These are phyloP conservation scores for Alauda arvensis DNA, from an alignment of 2,797 vertebrate species.

Conservation along the genomic window DNA sequence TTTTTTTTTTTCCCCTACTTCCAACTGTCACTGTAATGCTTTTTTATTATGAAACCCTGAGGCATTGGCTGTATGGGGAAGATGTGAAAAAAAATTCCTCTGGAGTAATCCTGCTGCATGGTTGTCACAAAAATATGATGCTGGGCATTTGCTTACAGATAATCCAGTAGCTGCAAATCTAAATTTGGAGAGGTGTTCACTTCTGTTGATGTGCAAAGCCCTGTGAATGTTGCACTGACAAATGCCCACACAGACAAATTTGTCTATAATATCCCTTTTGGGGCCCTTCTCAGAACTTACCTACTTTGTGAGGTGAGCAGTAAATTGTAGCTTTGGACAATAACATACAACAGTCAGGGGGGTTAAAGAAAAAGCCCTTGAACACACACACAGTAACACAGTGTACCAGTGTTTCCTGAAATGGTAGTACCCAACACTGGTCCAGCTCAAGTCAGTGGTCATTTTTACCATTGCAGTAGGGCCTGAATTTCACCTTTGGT, in stretches of 20 bases:
- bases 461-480: background rate
- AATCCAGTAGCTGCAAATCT: background rate
- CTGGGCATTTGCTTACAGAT: background rate
- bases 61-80: background rate
- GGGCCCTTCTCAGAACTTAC: background rate
- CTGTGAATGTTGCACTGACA: background rate
- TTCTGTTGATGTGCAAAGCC: background rate
- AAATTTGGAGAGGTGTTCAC: background rate
- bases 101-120: background rate
- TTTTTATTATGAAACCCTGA: background rate
- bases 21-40: background rate
- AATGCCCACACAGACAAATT: background rate
- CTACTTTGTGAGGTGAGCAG: background rate
- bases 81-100: background rate
- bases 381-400: background rate
- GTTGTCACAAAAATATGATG: background rate
- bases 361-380: background rate
- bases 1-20: background rate
- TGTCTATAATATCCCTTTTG: background rate
- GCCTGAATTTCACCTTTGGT: background rate
- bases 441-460: background rate
- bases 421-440: background rate
- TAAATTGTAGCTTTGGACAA: background rate
- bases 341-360: background rate
- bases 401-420: background rate